Evolutionary conservation across 2,113 vertebrate species (phyloP).

Genomic region (Sula dactylatra): DNA sequence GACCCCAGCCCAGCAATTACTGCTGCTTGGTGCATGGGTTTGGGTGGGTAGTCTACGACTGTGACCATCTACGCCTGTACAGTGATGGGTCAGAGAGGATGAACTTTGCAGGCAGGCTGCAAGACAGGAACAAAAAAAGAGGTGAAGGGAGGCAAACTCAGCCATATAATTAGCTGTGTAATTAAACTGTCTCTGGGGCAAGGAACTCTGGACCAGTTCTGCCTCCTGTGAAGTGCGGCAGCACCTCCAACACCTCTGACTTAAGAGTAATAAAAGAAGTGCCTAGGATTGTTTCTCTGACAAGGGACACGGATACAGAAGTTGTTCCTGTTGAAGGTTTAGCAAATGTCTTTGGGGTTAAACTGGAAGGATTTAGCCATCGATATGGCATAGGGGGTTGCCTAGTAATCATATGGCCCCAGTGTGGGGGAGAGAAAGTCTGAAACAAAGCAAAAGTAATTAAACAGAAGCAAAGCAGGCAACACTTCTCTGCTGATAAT

Average conservation of each 20-base stretch:
- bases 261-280: background rate
- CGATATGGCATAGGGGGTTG: background rate
- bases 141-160: background rate
- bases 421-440: background rate
- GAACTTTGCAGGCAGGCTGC: background rate
- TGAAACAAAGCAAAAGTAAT: conserved; percentile 50
- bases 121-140: background rate
- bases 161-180: background rate
- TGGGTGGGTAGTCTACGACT: background rate
- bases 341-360: background rate
- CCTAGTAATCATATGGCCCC: background rate
- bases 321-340: background rate
- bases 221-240: background rate
- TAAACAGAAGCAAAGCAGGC: background rate
- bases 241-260: background rate
- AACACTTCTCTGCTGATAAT: conserved; percentile 22
- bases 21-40: rapidly evolving
- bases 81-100: background rate
- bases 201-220: background rate
- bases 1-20: background rate
- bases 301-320: background rate
- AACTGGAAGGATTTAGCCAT: background rate
- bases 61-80: too few relatives aligned
- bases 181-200: background rate
- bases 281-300: rapidly evolving